Base-by-base conservation (phyloP, 2,888 invertebrate genomes). In the Mimumesa dahlbomi region DNA sequence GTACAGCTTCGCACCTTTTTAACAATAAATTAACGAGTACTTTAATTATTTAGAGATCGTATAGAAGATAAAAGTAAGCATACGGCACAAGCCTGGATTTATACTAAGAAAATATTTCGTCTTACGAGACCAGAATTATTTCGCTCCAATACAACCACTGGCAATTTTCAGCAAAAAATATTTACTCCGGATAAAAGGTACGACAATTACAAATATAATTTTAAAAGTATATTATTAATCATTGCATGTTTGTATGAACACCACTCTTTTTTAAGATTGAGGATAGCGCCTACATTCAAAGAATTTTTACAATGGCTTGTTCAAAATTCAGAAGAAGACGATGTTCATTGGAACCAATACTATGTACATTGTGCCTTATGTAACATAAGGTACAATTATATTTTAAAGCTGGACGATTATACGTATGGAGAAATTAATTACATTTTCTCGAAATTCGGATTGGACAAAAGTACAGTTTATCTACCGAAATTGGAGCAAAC, bases 281-380 rank as follows among this genome's bases (percentile, higher is more conserved):
- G 82, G 59, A 52, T 88, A 16, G 56, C 89, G 21, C 90, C 90
- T 40, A 82, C 86, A 5, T 90, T 90, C 64, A 69, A 78, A 50
- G 89, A 90, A 72, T 90, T 89, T 54, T 31, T 87, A 16, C 69
- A 69, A 6, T 89, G 89, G 87, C 77, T 90, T 21, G 50, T 90
- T 38, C 81, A 85, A 71, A 67, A 79, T 13, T 45, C 78, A 3
- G 65, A 70, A 5, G 76, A 77, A 16, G 85, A 88, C 45, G 89
- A 90, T 74, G 83, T 84, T n/a, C 89, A 89, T 57, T 90, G 90
- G 90, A 67, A 74, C 64, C 84, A 70, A 29, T 90, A 88, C 72
- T 73, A 86, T 45, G 82, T 73, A 3, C 89, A 90, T 14, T 90
- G 90, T 38, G 83, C 84, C 1, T 67, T 87, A 7, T 90, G 90